Conservation (phyloP, 1,140 invertebrate species). For the Akabosia matsudoensis region DNA sequence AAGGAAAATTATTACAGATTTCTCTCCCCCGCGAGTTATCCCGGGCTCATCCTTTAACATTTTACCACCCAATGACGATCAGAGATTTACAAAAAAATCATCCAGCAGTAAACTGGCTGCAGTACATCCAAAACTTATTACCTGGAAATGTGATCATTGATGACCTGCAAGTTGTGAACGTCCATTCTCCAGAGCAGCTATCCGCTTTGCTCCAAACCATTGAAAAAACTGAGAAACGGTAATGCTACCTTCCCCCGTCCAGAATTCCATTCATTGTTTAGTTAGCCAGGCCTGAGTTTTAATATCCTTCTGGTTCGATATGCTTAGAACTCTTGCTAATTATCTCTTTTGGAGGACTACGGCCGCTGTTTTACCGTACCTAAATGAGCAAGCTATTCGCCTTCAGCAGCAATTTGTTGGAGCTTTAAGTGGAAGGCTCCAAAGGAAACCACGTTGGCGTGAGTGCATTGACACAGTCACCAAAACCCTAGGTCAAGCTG, state of each 20-base stretch:
- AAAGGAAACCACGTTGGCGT: conserved; percentile 8
- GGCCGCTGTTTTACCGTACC: conserved; percentile 15
- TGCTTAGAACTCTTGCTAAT: conserved; percentile 52
- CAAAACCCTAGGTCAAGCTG: conserved; percentile 52
- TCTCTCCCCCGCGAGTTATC: conserved; percentile 7
- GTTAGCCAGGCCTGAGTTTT: neutral
- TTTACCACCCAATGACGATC: conserved; percentile 27
- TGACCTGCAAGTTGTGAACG: conserved; percentile 1
- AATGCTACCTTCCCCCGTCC: conserved; percentile 44
- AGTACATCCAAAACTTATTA: conserved; percentile 29
- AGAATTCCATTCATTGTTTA: neutral
- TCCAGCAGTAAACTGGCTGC: conserved; percentile 7
- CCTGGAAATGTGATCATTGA: conserved; percentile 50
- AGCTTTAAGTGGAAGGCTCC: neutral
- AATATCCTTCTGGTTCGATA: too few species aligned
- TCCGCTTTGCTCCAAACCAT: neutral
- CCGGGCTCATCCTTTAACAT: conserved; percentile 10
- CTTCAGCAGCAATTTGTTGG: neutral
- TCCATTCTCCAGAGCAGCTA: neutral
- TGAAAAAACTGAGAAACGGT: conserved; percentile 10
- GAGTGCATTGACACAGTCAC: conserved; percentile 28
- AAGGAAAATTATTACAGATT: neutral
- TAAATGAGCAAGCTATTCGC: neutral
- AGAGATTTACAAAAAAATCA: neutral
- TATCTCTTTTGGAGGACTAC: conserved; percentile 54